A percentile compares a stretch with the other conserved stretches of the same genome.
phyloP scores from a whole-genome alignment of 2,888 invertebrate species.

The Himalopsyche tibetana region DNA sequence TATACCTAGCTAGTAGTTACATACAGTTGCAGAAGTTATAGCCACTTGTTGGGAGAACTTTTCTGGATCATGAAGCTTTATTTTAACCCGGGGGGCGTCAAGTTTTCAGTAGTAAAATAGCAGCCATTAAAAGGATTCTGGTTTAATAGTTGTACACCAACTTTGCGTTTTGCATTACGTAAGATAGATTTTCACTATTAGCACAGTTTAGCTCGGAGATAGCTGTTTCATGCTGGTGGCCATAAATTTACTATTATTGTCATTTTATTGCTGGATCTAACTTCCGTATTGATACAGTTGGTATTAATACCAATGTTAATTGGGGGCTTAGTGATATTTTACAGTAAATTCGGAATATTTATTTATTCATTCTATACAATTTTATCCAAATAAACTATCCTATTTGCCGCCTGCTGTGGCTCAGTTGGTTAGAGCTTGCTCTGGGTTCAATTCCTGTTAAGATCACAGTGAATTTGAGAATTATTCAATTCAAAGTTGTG shows the following conservation, averaged over 20 bases:
- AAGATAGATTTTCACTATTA: background rate
- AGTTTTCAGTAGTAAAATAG: slow-evolving; percentile 20
- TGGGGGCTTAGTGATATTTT: no score
- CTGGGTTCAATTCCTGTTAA: no score
- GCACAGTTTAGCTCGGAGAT: background rate
- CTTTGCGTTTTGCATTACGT: slow-evolving; percentile 26
- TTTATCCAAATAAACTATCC: no score
- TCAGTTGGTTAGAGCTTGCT: no score
- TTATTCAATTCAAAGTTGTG: no score
- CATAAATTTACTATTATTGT: background rate
- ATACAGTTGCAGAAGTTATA: slow-evolving; percentile 41
- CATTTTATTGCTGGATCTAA: background rate
- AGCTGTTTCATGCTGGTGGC: background rate
- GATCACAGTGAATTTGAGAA: no score
- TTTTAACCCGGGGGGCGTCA: slow-evolving; percentile 42
- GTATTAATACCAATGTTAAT: no score
- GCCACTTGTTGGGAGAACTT: slow-evolving; percentile 54
- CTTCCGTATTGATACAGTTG: background rate
- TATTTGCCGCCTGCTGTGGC: no score
- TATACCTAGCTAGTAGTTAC: background rate
- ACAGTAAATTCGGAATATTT: no score
- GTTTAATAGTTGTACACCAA: slow-evolving; percentile 6
- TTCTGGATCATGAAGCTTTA: slow-evolving; percentile 47
- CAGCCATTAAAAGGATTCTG: slow-evolving; percentile 20
- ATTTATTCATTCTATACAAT: no score